A percentile compares a stretch with the other conserved stretches of the same genome.
Conservation (phyloP, 2,113 vertebrate genomes). For the Antechinus stuartii region DNA sequence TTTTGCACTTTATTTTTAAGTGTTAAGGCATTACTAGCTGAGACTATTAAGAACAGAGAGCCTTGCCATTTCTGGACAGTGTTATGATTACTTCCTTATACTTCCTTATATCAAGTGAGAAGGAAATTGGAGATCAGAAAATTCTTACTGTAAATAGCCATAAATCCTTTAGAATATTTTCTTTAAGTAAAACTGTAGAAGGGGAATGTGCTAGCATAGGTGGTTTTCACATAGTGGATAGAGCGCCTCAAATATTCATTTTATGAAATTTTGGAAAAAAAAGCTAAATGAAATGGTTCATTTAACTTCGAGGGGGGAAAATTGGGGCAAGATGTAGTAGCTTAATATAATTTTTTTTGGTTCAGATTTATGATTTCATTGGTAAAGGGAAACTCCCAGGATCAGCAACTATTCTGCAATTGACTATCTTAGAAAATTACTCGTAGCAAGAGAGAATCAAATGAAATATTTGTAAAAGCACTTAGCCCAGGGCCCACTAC, state of each 20-base stretch:
- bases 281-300: neutral
- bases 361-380: neutral
- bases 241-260: neutral
- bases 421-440: neutral
- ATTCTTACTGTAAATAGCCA: neutral
- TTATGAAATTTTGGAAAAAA: neutral
- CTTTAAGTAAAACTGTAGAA: neutral
- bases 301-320: neutral
- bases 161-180: neutral
- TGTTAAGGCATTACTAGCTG: neutral
- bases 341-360: neutral
- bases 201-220: neutral
- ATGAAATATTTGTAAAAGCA: neutral
- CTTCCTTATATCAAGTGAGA: neutral
- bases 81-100: neutral
- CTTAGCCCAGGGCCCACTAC: neutral
- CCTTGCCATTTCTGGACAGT: neutral
- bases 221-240: neutral
- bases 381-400: neutral
- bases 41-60: neutral
- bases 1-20: constrained; percentile 9
- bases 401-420: neutral
- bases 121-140: neutral
- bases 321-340: neutral
- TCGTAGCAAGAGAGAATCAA: neutral